Percentiles rank a stretch among this genome's conserved stretches.
These are phyloP conservation scores for Hymenochirus boettgeri DNA, from an alignment of 2,113 vertebrate genomes.

Conservation along the genomic window DNA sequence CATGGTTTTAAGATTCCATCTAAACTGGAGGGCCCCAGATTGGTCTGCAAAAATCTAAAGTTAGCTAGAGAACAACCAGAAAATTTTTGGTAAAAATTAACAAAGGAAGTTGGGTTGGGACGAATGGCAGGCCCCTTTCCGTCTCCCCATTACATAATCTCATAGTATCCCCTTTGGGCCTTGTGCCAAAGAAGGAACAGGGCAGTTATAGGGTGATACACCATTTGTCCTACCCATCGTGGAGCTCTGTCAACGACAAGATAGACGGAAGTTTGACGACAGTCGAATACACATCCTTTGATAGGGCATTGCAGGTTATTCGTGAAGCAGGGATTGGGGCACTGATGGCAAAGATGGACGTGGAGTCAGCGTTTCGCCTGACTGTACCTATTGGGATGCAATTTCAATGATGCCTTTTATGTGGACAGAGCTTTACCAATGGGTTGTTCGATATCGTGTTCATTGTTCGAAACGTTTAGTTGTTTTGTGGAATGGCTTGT, in stretches of 20 bases:
- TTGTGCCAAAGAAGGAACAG: neutral
- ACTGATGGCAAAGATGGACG: too few species aligned
- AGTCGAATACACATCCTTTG: fast-evolving
- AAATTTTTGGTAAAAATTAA: neutral
- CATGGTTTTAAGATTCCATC: neutral
- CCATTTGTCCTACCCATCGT: too few species aligned
- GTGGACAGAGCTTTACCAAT: too few species aligned
- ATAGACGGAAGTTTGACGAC: too few species aligned
- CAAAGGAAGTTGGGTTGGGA: neutral
- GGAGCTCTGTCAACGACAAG: too few species aligned
- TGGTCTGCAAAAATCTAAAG: neutral
- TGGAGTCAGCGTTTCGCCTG: too few species aligned
- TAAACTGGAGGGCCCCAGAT: too few species aligned
- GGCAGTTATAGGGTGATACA: neutral
- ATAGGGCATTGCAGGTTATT: too few species aligned
- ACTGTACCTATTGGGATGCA: too few species aligned
- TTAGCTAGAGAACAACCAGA: neutral
- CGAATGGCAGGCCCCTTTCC: neutral
- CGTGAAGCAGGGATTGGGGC: too few species aligned
- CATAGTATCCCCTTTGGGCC: neutral
- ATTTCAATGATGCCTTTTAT: too few species aligned
- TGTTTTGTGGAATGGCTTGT: neutral
- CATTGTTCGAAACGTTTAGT: neutral
- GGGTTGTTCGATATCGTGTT: neutral
- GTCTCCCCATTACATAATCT: neutral